These are phyloP conservation scores for Promerops cafer DNA, from an alignment of 2,113 vertebrate species.

Conservation along the genomic window DNA sequence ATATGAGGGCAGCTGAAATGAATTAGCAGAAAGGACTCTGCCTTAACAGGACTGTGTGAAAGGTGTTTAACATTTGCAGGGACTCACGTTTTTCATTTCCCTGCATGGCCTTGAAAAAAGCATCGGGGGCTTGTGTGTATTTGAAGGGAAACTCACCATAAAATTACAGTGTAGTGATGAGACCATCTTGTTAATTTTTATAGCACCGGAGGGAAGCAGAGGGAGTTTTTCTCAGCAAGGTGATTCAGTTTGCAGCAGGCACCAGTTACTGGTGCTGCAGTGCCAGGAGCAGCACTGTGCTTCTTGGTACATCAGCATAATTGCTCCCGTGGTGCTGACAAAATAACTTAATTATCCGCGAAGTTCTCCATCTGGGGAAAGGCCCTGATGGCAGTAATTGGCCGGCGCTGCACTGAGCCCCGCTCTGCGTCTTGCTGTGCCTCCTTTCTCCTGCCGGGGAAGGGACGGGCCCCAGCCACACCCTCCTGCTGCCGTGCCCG, in stretches of 20 bases:
- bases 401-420: neutral
- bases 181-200: neutral
- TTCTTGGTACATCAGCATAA: neutral
- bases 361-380: neutral
- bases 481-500: neutral
- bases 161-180: neutral
- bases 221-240: neutral
- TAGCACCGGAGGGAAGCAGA: fast-evolving
- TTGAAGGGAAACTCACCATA: neutral
- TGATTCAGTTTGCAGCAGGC: neutral
- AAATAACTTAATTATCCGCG: neutral
- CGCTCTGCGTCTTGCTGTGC: neutral
- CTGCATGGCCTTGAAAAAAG: neutral
- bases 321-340: neutral
- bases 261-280: neutral
- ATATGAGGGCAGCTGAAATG: neutral
- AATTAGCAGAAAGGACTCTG: neutral
- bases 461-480: neutral
- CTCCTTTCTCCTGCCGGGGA: neutral
- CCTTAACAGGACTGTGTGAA: neutral
- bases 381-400: neutral
- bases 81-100: neutral
- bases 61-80: neutral
- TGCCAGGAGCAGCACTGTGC: neutral
- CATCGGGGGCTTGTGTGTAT: neutral